Conservation (phyloP, 1,140 invertebrate species). For the Heliconius melpomene region DNA sequence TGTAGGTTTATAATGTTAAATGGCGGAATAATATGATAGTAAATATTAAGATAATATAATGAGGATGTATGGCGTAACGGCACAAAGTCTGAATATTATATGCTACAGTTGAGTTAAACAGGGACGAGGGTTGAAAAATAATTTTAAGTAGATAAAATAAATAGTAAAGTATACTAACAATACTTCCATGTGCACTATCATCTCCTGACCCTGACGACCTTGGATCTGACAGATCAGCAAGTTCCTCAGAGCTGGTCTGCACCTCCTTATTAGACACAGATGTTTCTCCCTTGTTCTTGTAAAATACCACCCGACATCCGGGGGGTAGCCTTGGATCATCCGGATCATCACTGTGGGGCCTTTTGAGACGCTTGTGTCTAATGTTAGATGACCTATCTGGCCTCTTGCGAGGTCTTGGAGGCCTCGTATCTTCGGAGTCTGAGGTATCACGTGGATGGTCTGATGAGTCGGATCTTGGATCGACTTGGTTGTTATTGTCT, state of each 20-base stretch:
- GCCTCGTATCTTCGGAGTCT: constrained; percentile 44
- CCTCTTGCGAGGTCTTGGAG: constrained; percentile 5
- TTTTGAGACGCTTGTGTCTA: neutral
- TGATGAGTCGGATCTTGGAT: neutral
- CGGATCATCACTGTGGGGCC: neutral
- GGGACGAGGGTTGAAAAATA: neutral
- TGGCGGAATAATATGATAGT: no score
- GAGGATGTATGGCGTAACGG: no score
- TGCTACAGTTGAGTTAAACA: no score
- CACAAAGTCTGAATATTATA: no score
- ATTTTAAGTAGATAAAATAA: no score
- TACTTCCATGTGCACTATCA: constrained; percentile 8
- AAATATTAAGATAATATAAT: no score
- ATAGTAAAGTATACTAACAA: constrained; percentile 12
- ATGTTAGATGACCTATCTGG: neutral
- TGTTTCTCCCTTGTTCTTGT: neutral
- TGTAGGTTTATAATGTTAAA: no score
- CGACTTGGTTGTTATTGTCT: neutral
- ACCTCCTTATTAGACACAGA: constrained; percentile 11
- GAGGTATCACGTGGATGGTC: constrained; percentile 29
- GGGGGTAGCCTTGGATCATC: constrained; percentile 12
- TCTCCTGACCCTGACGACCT: constrained; percentile 13
- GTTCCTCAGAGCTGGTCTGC: constrained; percentile 7
- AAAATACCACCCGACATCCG: constrained; percentile 2
- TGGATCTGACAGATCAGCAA: constrained; percentile 6